phyloP scores from a whole-genome alignment of 2,113 vertebrate species.

The Leucopternis melanops region DNA sequence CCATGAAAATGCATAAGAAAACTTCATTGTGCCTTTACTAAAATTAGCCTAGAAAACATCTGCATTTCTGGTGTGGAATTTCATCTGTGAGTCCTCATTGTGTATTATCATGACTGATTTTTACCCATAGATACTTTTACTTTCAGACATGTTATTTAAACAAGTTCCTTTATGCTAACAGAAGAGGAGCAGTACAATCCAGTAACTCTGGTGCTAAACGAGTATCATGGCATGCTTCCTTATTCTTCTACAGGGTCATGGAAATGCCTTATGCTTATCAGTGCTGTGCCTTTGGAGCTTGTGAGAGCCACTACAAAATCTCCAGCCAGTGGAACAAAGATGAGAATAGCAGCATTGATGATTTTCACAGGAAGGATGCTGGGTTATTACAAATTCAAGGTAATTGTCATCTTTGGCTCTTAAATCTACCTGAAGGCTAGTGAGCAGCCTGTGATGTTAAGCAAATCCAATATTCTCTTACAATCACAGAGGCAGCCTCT shows the following conservation, averaged over 20 bases:
- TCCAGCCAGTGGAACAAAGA: constrained; percentile 74
- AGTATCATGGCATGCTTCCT: background rate
- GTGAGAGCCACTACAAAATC: constrained; percentile 77
- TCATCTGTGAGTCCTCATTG: background rate
- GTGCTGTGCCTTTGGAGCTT: constrained; percentile 87
- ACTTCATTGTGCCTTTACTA: background rate
- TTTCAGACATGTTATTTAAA: background rate
- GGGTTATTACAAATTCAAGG: constrained; percentile 76
- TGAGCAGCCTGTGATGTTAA: background rate
- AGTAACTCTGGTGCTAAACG: background rate
- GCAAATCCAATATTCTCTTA: background rate
- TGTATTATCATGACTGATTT: background rate
- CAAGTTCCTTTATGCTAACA: background rate
- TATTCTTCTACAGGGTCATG: constrained; percentile 77
- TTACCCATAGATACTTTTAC: background rate
- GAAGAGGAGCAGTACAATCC: background rate
- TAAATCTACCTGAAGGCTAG: background rate
- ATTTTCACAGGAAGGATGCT: constrained; percentile 71
- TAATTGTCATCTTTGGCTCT: constrained; percentile 2
- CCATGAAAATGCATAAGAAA: background rate
- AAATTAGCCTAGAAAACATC: background rate
- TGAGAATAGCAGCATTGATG: constrained; percentile 71
- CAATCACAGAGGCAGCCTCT: background rate
- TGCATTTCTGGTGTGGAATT: background rate
- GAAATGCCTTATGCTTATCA: constrained; percentile 95